Percentiles rank a stretch among this genome's conserved stretches.
phyloP scores from a whole-genome alignment of 2,888 invertebrate species.

The Slavum lentiscoides region DNA sequence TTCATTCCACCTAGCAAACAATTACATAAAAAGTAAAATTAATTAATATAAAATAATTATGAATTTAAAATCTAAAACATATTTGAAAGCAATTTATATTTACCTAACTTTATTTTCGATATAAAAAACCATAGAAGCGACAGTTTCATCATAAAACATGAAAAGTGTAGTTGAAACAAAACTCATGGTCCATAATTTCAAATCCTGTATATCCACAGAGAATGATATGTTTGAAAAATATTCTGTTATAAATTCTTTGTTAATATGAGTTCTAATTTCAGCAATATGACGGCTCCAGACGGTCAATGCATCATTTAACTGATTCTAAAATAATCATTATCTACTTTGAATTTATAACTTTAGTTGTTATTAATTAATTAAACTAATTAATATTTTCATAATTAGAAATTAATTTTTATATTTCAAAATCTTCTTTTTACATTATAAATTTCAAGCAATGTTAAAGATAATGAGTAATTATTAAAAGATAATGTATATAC shows the following conservation, averaged over 20 bases:
- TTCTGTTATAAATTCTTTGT: constrained; percentile 55
- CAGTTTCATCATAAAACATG: constrained; percentile 45
- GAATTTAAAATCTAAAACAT: background rate
- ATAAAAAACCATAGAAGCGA: constrained; percentile 38
- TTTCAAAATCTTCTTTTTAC: background rate
- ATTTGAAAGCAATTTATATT: background rate
- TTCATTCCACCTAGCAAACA: constrained; percentile 40
- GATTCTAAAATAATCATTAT: constrained; percentile 56
- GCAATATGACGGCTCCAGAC: constrained; percentile 60
- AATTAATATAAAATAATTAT: background rate
- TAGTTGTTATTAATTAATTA: background rate
- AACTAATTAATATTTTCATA: background rate
- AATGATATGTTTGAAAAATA: constrained; percentile 55
- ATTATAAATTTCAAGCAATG: background rate
- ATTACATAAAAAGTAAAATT: background rate
- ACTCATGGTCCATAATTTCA: constrained; percentile 39
- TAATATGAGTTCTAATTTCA: constrained; percentile 57
- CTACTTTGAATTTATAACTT: background rate
- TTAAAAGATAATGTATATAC: constrained; percentile 2
- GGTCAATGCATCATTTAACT: constrained; percentile 59
- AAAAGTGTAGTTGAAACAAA: constrained; percentile 56
- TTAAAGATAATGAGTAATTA: background rate
- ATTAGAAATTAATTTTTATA: too few relatives aligned
- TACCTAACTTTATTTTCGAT: constrained; percentile 45
- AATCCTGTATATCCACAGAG: constrained; percentile 48